These are phyloP conservation scores for Caenorhabditis panamensis DNA, from an alignment of 2,888 invertebrate species.

Conservation along the genomic window DNA sequence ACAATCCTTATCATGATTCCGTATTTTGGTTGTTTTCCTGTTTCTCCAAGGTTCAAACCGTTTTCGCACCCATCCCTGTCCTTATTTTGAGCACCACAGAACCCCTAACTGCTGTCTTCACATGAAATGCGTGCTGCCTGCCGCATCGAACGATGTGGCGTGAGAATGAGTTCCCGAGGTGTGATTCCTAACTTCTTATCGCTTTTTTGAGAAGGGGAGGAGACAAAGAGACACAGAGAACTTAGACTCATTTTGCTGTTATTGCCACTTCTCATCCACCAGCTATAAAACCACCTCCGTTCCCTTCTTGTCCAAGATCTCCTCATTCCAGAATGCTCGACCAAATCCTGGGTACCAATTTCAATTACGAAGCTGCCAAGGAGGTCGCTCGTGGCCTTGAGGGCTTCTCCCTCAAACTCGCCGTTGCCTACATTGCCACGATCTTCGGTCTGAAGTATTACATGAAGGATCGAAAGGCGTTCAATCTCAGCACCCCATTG, in stretches of 20 bases:
- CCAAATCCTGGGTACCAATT: conserved; percentile 64
- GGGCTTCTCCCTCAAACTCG: conserved; percentile 65
- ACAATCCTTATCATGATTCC: no score
- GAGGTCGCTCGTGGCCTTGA: conserved; percentile 73
- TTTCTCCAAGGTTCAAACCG: no score
- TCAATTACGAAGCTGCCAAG: conserved; percentile 73
- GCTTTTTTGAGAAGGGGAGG: conserved; percentile 12
- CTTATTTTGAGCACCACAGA: not conserved
- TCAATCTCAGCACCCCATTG: conserved; percentile 62
- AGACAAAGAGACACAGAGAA: not conserved
- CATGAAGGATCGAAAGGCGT: conserved; percentile 70
- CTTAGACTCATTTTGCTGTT: not conserved
- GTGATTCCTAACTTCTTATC: conserved; percentile 19
- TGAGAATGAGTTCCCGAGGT: conserved; percentile 26
- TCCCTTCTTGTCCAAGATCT: not conserved
- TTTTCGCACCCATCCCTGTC: no score
- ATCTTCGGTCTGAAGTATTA: conserved; percentile 67
- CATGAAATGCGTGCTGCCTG: conserved; percentile 36
- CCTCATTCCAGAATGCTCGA: conserved; percentile 37
- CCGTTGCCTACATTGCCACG: conserved; percentile 61
- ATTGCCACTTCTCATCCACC: not conserved
- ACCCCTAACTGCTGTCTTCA: not conserved
- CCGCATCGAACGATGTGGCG: conserved; percentile 46
- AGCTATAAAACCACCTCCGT: conserved; percentile 44
- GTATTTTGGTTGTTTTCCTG: not conserved